Evolutionary conservation across 2,797 vertebrate genomes (phyloP), one percentile per base, ranked within the genome.

Genomic region (Triplophysa yarkandensis): DNA sequence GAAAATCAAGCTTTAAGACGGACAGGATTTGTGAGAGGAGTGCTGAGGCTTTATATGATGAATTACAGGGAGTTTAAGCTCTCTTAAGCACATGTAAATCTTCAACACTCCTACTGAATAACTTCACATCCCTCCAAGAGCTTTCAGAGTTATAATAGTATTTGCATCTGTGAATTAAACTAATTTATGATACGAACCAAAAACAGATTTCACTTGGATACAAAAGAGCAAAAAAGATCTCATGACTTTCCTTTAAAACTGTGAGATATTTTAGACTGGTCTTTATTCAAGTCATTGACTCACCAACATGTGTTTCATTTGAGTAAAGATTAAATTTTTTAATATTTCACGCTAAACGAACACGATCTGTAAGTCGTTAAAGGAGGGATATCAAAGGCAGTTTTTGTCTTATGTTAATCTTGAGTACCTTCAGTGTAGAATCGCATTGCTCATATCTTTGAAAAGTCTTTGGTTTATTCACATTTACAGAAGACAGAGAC

Each of bases 51-150:
- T 21, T 25, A 14, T 19, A 5, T 65, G 48, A 65, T 57, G 71
- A 57, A 73, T 54, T 55, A 41, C 46, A 41, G 48, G 60, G 70
- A 73, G 61, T 73, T 65, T 65, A 32, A 55, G 30, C 36, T 62
- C 58, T 65, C 60, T 32, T 65, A 55, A 57, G 62, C n/a, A 43
- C 55, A 65, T 3, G 48, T 74, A 57, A 64, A 64, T 74, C 71
- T 65, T 44, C 48, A 43, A 23, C n/a, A 62, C 48, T 65, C 61
- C 48, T 27, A 16, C 16, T 23, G n/a, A 69, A 57, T 57, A 17
- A n/a, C 54, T 57, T 27, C 21, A 54, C 13, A 54, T 58, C 68
- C 52, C 30, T 48, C 44, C 55, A 62, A 27, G 23, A 50, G 30
- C 11, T 71, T 41, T 72, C 27, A 52, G 36, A 39, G 36, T 13